Evolutionary conservation across 2,888 invertebrate genomes (phyloP).

Genomic region (Rapana venosa): DNA sequence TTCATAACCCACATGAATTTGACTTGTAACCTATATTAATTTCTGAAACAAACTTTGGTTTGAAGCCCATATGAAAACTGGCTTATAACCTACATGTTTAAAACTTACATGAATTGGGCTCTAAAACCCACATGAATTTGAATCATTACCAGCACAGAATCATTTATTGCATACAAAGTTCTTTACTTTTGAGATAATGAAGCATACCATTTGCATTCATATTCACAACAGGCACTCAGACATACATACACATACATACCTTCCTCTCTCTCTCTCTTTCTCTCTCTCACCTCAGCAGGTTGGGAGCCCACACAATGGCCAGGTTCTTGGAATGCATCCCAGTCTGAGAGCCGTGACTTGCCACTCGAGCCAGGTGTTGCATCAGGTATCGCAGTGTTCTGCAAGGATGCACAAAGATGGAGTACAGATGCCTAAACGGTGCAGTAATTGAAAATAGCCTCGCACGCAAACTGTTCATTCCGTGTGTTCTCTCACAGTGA

Average conservation of each 20-base stretch:
- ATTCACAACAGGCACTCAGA: not conserved
- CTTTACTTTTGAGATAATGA: not conserved
- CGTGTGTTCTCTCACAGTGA: too few relatives aligned
- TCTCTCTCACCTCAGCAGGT: conserved; percentile 85
- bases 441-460: too few relatives aligned
- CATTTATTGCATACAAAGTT: not conserved
- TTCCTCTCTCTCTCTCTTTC: not conserved
- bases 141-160: not conserved
- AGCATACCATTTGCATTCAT: not conserved
- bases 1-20: too few relatives aligned
- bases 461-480: too few relatives aligned
- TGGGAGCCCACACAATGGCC: conserved; percentile 97
- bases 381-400: conserved; percentile 96
- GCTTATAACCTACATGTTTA: too few relatives aligned
- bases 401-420: conserved; percentile 47
- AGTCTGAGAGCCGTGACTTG: conserved; percentile 89
- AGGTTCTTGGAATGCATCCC: conserved; percentile 99
- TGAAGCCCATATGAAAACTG: too few relatives aligned
- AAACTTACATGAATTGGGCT: too few relatives aligned
- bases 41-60: too few relatives aligned
- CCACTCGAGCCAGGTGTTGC: conserved; percentile 93
- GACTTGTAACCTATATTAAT: too few relatives aligned
- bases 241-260: conserved; percentile 3
- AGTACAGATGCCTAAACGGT: too few relatives aligned
- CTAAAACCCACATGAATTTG: too few relatives aligned